Conservation (phyloP, 2,113 vertebrate species). For the Antechinus stuartii region DNA sequence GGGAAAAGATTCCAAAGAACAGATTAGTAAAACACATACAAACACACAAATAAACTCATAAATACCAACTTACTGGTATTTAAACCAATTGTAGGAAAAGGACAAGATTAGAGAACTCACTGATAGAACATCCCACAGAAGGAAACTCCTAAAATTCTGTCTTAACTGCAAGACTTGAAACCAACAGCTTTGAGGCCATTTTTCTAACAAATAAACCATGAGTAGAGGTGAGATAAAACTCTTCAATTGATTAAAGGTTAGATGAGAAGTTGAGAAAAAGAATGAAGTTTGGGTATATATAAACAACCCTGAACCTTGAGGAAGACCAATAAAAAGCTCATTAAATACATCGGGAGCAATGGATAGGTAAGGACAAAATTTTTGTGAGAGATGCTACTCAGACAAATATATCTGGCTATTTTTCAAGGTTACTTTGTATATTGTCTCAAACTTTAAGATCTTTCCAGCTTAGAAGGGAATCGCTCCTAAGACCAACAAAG, state of each 20-base stretch:
- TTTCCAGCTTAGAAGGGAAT: not conserved
- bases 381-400: not conserved
- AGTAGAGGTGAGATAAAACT: not conserved
- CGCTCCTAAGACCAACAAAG: not conserved
- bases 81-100: not conserved
- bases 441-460: not conserved
- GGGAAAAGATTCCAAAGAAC: not conserved
- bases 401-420: not conserved
- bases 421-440: not conserved
- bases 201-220: not conserved
- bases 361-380: not conserved
- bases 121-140: not conserved
- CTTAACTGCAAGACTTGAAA: not conserved
- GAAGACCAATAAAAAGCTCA: not conserved
- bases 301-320: not conserved
- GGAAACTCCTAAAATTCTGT: not conserved
- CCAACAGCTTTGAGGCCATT: not conserved
- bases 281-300: not conserved
- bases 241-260: not conserved
- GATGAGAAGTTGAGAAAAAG: not conserved
- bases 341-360: not conserved
- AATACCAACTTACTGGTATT: not conserved
- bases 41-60: not conserved
- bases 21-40: not conserved
- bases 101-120: not conserved